phyloP scores from a whole-genome alignment of 2,113 vertebrate species.

The Plecturocebus donacophilus region DNA sequence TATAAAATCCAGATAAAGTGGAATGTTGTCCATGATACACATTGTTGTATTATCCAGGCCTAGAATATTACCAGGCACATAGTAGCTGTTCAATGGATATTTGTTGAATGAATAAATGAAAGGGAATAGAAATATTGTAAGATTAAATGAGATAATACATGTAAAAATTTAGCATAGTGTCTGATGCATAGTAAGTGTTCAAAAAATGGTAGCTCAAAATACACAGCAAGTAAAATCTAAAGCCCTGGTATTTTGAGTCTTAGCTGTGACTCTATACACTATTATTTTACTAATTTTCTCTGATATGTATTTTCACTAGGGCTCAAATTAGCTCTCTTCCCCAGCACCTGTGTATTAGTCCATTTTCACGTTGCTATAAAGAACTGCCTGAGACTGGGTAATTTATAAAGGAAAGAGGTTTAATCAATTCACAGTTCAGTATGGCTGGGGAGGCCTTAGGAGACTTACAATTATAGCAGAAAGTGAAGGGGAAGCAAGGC shows the following conservation, averaged over 20 bases:
- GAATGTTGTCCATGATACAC: background rate
- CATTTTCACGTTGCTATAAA: too few relatives aligned
- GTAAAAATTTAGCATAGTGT: background rate
- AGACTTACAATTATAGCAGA: too few relatives aligned
- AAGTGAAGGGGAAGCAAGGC: too few relatives aligned
- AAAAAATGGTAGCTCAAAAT: background rate
- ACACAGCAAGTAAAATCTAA: background rate
- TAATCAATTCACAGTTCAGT: too few relatives aligned
- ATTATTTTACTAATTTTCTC: background rate
- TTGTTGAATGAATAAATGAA: conserved; percentile 10
- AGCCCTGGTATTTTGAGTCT: background rate
- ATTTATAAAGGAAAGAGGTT: too few relatives aligned
- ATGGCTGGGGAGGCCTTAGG: too few relatives aligned
- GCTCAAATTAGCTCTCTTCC: background rate
- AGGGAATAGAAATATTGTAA: background rate
- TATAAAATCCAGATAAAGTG: background rate
- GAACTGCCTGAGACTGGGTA: too few relatives aligned
- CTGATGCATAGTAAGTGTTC: background rate
- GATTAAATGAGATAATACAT: background rate
- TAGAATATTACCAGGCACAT: background rate
- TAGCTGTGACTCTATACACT: background rate
- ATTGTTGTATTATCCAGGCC: background rate
- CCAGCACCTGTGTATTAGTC: background rate
- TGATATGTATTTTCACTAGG: background rate
- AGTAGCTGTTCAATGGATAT: background rate